These are phyloP conservation scores for Crotalus helleri DNA, from an alignment of 2,113 vertebrate genomes.

Conservation along the genomic window DNA sequence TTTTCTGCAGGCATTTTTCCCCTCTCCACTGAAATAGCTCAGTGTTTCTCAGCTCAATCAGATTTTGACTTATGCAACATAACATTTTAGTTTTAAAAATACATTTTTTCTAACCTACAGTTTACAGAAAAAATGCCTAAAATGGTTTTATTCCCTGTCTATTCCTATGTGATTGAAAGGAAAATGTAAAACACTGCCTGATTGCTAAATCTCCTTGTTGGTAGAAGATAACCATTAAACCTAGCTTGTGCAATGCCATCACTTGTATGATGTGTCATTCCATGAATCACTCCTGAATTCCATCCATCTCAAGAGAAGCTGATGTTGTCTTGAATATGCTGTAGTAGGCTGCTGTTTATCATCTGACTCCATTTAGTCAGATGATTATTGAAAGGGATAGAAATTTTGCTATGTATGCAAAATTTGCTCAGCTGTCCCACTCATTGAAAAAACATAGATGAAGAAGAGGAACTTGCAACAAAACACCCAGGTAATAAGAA, in stretches of 20 bases:
- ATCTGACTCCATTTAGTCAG: background rate
- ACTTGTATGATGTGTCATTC: background rate
- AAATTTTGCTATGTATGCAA: background rate
- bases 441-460: background rate
- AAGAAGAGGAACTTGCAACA: background rate
- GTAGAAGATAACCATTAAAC: background rate
- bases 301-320: background rate
- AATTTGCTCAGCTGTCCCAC: background rate
- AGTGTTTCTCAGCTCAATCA: background rate
- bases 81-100: constrained; percentile 17
- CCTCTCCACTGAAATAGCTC: background rate
- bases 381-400: background rate
- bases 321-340: background rate
- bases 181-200: background rate
- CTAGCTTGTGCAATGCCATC: background rate
- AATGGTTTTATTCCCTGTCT: background rate
- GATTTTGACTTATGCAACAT: constrained; percentile 13
- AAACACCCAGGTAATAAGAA: background rate
- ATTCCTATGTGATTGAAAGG: background rate
- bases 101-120: constrained; percentile 1
- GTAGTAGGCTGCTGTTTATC: background rate
- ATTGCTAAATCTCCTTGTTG: background rate
- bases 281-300: background rate
- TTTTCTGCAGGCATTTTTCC: background rate
- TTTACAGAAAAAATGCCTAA: background rate